Evolutionary conservation across 2,113 vertebrate species (phyloP), one percentile per base, ranked within the genome.

Genomic region (Hyperoodon ampullatus): DNA sequence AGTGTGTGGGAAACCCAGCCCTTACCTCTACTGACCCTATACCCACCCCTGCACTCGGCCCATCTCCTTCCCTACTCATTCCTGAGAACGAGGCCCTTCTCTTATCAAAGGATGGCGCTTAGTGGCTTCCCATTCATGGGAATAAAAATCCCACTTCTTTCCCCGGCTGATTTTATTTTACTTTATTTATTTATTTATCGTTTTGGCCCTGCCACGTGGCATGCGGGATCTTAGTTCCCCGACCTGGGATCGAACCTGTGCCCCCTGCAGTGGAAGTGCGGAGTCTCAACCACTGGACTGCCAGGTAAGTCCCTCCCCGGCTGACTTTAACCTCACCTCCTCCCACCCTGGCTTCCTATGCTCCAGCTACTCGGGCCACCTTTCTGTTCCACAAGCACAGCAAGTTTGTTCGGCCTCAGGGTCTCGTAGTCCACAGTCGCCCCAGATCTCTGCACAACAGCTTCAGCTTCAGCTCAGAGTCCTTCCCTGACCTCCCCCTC

Each of bases 321-420:
- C 8, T 75, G 42, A 50, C 42, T 86, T 68, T n/a, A 23, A 26
- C 21, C n/a, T 71, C 5, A 8, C 16, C 77, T 68, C 30, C 68
- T 80, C 47, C 33, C 24, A 9, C 14, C 13, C 35, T 2, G 3
- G 53, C 33, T 70, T 26, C 35, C 44, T 24, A 1, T 18, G 13
- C 55, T 39, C 23, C 19, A 9, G 63, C 23, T 13, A 0, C 21
- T 6, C 26, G 5, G 8, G 26, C 53, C 13, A 2, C 15, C 10
- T 16, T 35, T 47, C 47, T 53, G 15, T 23, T 39, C 78, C 84
- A 39, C 14, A 21, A 66, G 68, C 16, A 24, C 47, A 21, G 30
- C 10, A 50, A 92, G 24, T 68, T 30, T 63, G 83, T 66, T 39
- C 39, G 18, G 50, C 42, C 74, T 66, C 81, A 16, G 50, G 47